Conservation (phyloP, 35 echinoderm and acorn worm genomes). For the Heliocidaris tuberculata region DNA sequence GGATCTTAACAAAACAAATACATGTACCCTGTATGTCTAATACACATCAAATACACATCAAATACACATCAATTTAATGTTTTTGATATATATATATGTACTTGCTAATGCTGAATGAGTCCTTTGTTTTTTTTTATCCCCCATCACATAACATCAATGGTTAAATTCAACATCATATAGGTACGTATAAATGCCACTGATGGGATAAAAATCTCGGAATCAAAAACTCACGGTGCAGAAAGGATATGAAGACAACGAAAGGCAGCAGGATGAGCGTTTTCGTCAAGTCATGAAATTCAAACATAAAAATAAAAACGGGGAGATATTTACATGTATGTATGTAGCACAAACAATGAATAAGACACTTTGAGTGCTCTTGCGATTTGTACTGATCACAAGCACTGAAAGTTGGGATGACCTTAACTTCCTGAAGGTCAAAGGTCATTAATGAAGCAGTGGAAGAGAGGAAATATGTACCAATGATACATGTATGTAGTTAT, state of each 20-base stretch:
- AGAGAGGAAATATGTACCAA: background rate
- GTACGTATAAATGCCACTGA: background rate
- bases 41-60: no score
- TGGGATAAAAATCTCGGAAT: background rate
- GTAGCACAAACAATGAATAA: background rate
- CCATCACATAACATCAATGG: background rate
- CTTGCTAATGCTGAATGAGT: no score
- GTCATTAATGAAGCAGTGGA: background rate
- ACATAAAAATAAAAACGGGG: slow-evolving; percentile 9
- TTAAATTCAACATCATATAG: background rate
- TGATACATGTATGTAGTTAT: background rate
- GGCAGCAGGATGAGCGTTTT: background rate
- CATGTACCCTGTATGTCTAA: no score
- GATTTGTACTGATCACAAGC: background rate
- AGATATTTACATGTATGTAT: background rate
- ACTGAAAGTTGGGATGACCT: background rate
- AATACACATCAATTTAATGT: no score
- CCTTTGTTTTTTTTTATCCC: background rate
- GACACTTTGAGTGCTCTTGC: background rate
- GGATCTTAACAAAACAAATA: no score
- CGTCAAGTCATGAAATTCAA: slow-evolving; percentile 28
- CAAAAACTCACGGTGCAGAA: slow-evolving; percentile 38
- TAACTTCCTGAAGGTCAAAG: background rate
- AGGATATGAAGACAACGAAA: background rate
- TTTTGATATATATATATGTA: no score